A percentile compares a stretch with the other conserved stretches of the same genome.
phyloP scores from a whole-genome alignment of 2,113 vertebrate genomes.

The Calidris pugnax region DNA sequence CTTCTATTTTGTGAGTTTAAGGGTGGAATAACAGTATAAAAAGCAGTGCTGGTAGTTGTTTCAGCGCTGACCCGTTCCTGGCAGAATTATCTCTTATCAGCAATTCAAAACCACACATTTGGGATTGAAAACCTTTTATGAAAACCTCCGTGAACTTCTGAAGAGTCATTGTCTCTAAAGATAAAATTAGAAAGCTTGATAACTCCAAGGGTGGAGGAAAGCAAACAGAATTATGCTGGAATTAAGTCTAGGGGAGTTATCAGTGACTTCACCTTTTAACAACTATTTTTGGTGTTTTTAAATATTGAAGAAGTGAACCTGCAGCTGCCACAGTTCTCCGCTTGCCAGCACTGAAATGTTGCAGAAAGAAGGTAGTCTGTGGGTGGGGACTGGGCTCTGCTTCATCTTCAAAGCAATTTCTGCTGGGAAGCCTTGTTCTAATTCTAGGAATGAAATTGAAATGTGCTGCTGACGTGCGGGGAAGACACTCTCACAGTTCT shows the following conservation, averaged over 20 bases:
- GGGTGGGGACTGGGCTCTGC: slow-evolving; percentile 7
- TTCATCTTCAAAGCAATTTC: slow-evolving; percentile 36
- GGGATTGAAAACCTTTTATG: slow-evolving; percentile 10
- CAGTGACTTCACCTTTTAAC: neutral
- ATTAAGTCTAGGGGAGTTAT: neutral
- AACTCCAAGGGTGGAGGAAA: neutral
- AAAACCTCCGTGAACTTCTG: neutral
- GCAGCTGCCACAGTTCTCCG: neutral
- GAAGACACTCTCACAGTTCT: neutral
- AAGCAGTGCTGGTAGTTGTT: neutral
- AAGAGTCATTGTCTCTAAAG: neutral
- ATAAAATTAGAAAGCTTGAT: slow-evolving; percentile 48
- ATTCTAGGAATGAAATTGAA: neutral
- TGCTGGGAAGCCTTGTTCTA: slow-evolving; percentile 6
- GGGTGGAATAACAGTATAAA: slow-evolving; percentile 3
- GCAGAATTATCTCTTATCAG: slow-evolving; percentile 32
- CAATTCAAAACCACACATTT: neutral
- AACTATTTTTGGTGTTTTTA: slow-evolving; percentile 8
- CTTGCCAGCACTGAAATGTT: neutral
- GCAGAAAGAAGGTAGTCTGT: neutral
- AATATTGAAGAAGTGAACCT: slow-evolving; percentile 48
- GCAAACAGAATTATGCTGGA: slow-evolving; percentile 17
- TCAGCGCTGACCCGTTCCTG: neutral
- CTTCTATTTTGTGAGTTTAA: neutral
- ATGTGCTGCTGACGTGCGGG: neutral